Evolutionary conservation across 2,888 invertebrate species (phyloP).

Genomic region (Tetramorium bicarinatum): DNA sequence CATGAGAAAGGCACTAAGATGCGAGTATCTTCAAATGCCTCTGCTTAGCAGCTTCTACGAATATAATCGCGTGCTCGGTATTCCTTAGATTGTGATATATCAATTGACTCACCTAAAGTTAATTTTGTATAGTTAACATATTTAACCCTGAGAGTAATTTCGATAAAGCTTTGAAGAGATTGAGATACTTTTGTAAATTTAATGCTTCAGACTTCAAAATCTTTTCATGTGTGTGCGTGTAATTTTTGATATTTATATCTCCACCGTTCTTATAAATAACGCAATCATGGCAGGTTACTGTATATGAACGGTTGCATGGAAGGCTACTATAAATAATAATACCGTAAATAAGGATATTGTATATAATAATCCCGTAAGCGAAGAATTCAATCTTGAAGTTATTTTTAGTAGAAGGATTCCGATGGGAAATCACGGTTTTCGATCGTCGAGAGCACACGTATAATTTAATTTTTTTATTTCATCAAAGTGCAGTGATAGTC

Average conservation of each 20-base stretch:
- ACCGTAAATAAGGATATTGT: background rate
- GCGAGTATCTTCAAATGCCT: slow-evolving; percentile 40
- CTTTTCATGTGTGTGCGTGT: background rate
- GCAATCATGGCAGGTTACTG: no score
- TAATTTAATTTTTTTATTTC: slow-evolving; percentile 27
- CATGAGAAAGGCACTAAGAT: slow-evolving; percentile 53
- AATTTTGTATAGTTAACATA: background rate
- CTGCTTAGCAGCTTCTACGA: slow-evolving; percentile 16
- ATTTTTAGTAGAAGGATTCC: background rate
- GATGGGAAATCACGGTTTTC: background rate
- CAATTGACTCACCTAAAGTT: slow-evolving; percentile 20
- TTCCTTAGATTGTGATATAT: slow-evolving; percentile 27
- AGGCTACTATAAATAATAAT: background rate
- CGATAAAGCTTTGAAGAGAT: background rate
- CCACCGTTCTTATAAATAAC: background rate
- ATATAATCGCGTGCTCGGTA: background rate
- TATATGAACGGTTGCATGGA: background rate
- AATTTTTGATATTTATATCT: background rate
- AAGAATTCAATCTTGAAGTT: background rate
- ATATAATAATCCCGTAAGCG: background rate
- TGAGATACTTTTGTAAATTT: background rate
- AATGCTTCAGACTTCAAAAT: background rate
- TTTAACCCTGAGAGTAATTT: background rate
- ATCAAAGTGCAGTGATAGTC: slow-evolving; percentile 7
- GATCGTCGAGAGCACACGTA: background rate